Evolutionary conservation across 2,888 invertebrate genomes (phyloP), one percentile per base, ranked within the genome.

Genomic region (Drosophila emarginata): DNA sequence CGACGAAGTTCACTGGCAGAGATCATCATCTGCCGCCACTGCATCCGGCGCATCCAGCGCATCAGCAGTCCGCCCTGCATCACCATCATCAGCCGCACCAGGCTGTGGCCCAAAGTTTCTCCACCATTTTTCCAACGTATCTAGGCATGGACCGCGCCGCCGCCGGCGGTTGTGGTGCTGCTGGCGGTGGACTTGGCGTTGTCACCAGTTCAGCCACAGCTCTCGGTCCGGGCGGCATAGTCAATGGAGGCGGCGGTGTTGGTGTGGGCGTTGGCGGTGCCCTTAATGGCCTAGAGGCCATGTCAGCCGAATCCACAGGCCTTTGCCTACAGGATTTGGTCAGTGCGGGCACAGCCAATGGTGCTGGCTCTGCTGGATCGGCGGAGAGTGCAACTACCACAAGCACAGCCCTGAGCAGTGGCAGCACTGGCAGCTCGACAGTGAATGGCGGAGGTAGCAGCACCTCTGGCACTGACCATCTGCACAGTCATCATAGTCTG

Each of bases 271-370:
- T 78, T 67, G 60, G 79, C 32, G 90, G 90, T 40, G 89, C 90
- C 4, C 75, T 90, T 5, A 90, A 90, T 56, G 90, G 89, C 15
- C 78, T 94, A 88, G 94, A 94, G 89, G 93, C 93, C 69, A 92
- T 94, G 91, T 92, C 93, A 14, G 89, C 89, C 15, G 94, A 95
- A 90, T 90, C 92, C 21, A 93, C 94, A 54, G 94, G 94, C 62
- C 92, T 95, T 74, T 95, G 95, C 80, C 93, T 95, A 68, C 95
- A 95, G 91, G 95, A 95, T 90, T 91, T 95, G 83, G 95, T 95
- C 68, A 93, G 94, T 70, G 91, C 92, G 67, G 93, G 93, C 75
- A 93, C 93, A 62, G 93, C 89, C 36, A 87, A 89, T 14, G 90
- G 91, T 26, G 90, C 89, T 7, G 90, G 90, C 15, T 91, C 89